Base-by-base conservation (phyloP, 2,797 vertebrate species). In the Fratercula arctica region DNA sequence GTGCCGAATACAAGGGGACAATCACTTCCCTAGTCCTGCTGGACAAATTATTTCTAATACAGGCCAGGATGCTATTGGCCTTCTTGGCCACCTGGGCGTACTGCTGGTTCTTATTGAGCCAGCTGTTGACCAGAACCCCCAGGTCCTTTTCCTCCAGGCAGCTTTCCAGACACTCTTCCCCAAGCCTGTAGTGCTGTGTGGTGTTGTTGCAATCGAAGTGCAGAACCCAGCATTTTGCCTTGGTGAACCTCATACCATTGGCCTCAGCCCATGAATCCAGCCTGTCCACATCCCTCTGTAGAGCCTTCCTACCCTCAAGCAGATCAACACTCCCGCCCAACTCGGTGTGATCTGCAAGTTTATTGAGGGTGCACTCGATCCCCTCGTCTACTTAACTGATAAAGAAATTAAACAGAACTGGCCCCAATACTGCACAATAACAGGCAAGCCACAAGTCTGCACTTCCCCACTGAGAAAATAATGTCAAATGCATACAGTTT, bases 71-170 rank as follows among this genome's bases (percentile, higher is more conserved):
- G 20, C 28, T 4, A 1, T 31, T 53, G 35, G 35, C 50, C 35
- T 7, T 17, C 68, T 31, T 13, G 20, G 29, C 15, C 50, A 41
- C 35, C 14, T 35, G n/a, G 14, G 13, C 57, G 7, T 21, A 35
- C 21, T n/a, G 23, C n/a, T 16, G 57, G 57, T 15, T 24, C 33
- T 35, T 35, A 59, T 24, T 35, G 20, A 54, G 28, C 5, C 2
- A 1, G 3, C 20, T 39, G 28, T 39, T 5, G 0, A 54, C 21
- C 21, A 72, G 1, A 13, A 41, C 8, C 11, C 50, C 29, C 21
- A 54, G 16, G 12, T 54, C 16, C 3, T 54, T 54, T 19, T 33
- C 21, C 0, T 0, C 51, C 1, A 1, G 23, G 7, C 29, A 73
- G 12, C 23, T 56, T 33, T 73, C 39, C 37, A 57, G 33, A 13